Percentiles rank a stretch among this genome's conserved stretches.
These are phyloP conservation scores for Cheirogaleus medius DNA, from an alignment of 2,113 vertebrate species.

Conservation along the genomic window DNA sequence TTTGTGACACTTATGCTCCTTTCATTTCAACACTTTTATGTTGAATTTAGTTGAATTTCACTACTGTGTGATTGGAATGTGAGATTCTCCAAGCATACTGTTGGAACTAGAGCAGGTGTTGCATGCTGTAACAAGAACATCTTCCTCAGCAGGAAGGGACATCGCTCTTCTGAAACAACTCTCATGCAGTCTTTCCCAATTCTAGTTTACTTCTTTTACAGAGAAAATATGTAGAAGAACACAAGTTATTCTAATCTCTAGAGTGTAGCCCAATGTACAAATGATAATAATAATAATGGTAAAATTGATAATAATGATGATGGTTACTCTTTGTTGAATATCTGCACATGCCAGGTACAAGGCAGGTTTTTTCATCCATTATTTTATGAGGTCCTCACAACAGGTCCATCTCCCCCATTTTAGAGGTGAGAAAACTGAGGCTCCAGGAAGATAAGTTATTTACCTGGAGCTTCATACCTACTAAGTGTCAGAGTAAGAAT, in stretches of 20 bases:
- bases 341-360: not conserved
- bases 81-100: not conserved
- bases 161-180: not conserved
- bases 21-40: not conserved
- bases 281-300: not conserved
- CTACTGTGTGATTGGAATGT: not conserved
- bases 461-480: not conserved
- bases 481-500: not conserved
- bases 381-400: not conserved
- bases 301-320: not conserved
- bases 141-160: not conserved
- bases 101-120: not conserved
- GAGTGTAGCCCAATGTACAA: not conserved
- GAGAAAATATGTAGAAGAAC: not conserved
- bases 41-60: not conserved
- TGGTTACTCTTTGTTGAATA: not conserved
- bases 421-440: not conserved
- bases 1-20: not conserved
- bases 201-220: not conserved
- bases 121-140: not conserved
- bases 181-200: not conserved
- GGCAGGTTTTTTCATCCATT: not conserved
- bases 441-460: not conserved
- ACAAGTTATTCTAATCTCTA: not conserved
- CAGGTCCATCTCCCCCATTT: not conserved